Conservation (phyloP, 2,797 vertebrate genomes). For the Chiroxiphia lanceolata region DNA sequence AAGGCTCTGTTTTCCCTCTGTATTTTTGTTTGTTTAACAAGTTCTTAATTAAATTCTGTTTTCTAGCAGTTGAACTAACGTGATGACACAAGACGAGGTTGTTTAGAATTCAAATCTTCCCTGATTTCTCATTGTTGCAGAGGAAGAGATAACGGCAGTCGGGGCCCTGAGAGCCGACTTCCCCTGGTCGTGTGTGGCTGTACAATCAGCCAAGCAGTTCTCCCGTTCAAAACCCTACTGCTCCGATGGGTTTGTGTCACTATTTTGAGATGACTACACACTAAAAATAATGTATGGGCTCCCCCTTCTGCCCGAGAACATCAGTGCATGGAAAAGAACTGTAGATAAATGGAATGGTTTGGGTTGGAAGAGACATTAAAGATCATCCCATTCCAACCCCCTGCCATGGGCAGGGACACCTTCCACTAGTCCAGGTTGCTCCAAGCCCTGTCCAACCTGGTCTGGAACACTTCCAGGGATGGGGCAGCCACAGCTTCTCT, state of each 20-base stretch:
- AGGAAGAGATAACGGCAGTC: neutral
- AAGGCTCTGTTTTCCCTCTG: slow-evolving; percentile 2
- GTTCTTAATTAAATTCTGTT: slow-evolving; percentile 23
- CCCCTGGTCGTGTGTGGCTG: neutral
- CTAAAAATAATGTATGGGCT: slow-evolving; percentile 44
- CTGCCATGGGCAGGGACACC: neutral
- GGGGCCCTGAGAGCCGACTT: neutral
- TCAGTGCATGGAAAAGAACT: neutral
- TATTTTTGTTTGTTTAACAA: slow-evolving; percentile 24
- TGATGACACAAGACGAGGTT: slow-evolving; percentile 7
- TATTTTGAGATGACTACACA: neutral
- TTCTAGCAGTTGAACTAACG: neutral
- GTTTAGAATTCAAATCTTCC: slow-evolving; percentile 7
- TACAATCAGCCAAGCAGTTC: neutral
- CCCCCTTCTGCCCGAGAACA: slow-evolving; percentile 54
- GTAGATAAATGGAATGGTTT: neutral
- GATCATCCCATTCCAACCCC: rapidly evolving
- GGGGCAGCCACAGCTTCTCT: neutral
- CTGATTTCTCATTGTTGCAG: neutral
- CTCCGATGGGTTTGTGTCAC: neutral
- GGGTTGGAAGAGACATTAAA: neutral
- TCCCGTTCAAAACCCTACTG: neutral
- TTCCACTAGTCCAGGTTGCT: rapidly evolving
- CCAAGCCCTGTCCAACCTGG: rapidly evolving
- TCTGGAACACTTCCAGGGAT: neutral